phyloP scores from a whole-genome alignment of 2,888 invertebrate genomes.

The Leptogaster cylindrica region DNA sequence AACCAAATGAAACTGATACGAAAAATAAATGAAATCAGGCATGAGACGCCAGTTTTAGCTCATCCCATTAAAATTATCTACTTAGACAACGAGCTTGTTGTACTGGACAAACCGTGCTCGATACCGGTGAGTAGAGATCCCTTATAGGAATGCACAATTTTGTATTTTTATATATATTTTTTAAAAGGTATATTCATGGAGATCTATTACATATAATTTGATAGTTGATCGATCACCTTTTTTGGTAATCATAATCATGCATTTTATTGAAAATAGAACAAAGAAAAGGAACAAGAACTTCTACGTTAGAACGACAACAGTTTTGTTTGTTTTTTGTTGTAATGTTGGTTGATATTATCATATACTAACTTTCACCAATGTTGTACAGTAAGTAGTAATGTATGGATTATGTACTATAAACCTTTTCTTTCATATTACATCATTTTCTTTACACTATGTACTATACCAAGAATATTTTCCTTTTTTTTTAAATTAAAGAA shows the following conservation, averaged over 20 bases:
- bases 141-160: constrained; percentile 34
- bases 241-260: too few species aligned
- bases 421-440: too few species aligned
- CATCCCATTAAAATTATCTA: constrained; percentile 81
- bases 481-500: not conserved
- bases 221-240: too few species aligned
- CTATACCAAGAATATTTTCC: not conserved
- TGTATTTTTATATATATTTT: constrained; percentile 10
- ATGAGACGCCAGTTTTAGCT: constrained; percentile 86
- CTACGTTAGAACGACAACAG: not conserved
- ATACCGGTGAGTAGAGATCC: constrained; percentile 75
- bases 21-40: constrained; percentile 63
- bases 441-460: too few species aligned
- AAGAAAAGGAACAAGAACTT: not conserved
- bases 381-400: too few species aligned
- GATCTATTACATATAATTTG: too few species aligned
- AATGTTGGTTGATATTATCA: constrained; percentile 12
- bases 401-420: too few species aligned
- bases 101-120: constrained; percentile 89
- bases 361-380: not conserved
- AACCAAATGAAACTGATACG: constrained; percentile 34
- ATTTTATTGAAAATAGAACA: not conserved
- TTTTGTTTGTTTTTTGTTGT: constrained; percentile 20
- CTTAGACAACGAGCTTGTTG: constrained; percentile 83
- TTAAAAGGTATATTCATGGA: too few species aligned